Base-by-base conservation (phyloP, 1,140 invertebrate genomes). In the Neotoxoptera formosana region DNA sequence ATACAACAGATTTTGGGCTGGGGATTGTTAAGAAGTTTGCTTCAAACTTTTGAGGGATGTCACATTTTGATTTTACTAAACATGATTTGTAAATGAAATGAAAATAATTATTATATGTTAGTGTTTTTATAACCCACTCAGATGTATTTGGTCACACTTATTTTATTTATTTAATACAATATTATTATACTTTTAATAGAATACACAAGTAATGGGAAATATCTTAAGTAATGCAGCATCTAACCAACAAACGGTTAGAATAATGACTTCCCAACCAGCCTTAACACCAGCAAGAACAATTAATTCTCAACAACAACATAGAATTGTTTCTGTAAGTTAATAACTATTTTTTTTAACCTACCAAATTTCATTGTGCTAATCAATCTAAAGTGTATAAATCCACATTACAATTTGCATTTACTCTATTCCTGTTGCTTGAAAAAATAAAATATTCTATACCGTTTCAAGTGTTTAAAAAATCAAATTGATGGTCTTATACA, bases 311-410 rank as follows among this genome's bases (percentile, higher is more conserved):
- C 94, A 94, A 91, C 95, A 95, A 88, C 95, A 95, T 91, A 94
- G 95, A 83, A 94, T 95, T 81, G 94, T 95, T 53, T 95, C 95
- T 48, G 95, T 95, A 94, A 94, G 94, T 94, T 93, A 47, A 87
- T 56, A 17, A 17, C 23, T 90, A 20, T 7, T 60, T 3, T 23
- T 67, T 53, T 36, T 60, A n/a, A n/a, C 14, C 14, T n/a, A n/a
- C 14, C 0, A 76, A 76, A 30, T n/a, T n/a, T n/a, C 56, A 76
- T n/a, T 6, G 4, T n/a, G 30, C 30, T 30, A 11, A 67, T n/a
- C 30, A 67, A 67, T n/a, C 60, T n/a, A 67, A 60, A 4, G 11
- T 67, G 51, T 60, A 67, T 11, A n/a, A 67, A 8, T 11, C 60
- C 30, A 67, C 4, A 76, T n/a, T 76, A 76, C 4, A n/a, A 17